Evolutionary conservation across 2,797 vertebrate genomes (phyloP), one percentile per base, ranked within the genome.

Genomic region (Peromyscus nudipes): DNA sequence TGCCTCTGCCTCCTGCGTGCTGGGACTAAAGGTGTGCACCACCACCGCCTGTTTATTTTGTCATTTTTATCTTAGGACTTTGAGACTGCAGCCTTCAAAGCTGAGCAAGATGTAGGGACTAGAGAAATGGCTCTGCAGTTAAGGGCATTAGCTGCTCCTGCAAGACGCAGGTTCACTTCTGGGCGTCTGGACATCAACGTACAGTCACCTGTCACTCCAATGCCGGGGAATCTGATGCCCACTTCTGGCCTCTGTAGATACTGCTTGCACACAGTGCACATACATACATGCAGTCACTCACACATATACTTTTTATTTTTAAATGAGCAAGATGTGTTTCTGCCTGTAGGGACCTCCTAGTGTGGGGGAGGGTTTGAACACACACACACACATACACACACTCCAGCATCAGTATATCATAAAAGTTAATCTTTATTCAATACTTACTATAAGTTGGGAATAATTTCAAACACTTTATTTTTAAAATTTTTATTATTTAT

Each of bases 381-480:
- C 60, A 85, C 60, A 52, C 46, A 49, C 46, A 49, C 46, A 46
- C 46, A 46, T 7, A 69, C 12, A 87, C 64, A 90, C 29, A 60
- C 25, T 4, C 12, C 6, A 27, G 5, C 23, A 77, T 64, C 77
- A 49, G 43, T 46, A 34, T 89, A 80, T 64, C 49, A 43, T 84
- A 81, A 67, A 1, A 34, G 52, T 37, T 87, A 73, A 73, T 89
- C 65, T 83, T 94, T 64, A 69, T 37, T 90, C 80, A 94, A 52
- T 34, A 49, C 37, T 93, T 93, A 71, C 64, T 87, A 11, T 77
- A 57, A 71, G 37, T 80, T 88, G 55, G 69, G 37, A 88, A 79
- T 89, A n/a, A 73, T n/a, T 77, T 21, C 82, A 81, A 83, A 27
- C 75, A 60, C 55, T 92, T 92, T 64, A 62, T 81, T 65, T 43